These are phyloP conservation scores for Ephialtes manifestator DNA, from an alignment of 2,888 invertebrate species.

Conservation along the genomic window DNA sequence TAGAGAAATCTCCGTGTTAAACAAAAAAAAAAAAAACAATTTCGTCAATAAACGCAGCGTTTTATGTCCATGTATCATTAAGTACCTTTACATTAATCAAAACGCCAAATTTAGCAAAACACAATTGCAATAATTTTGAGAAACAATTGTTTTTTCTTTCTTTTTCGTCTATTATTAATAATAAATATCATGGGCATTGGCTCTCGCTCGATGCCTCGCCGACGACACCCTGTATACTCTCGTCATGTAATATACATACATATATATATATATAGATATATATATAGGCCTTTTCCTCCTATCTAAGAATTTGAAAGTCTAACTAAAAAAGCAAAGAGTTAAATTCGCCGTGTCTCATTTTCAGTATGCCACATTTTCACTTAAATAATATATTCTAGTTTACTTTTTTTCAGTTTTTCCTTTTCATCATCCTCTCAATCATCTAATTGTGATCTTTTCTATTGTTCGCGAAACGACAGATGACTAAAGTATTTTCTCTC, in stretches of 20 bases:
- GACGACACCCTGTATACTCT: slow-evolving; percentile 53
- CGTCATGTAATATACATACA: slow-evolving; percentile 51
- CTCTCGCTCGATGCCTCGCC: slow-evolving; percentile 32
- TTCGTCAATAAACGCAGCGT: neutral
- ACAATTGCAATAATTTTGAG: neutral
- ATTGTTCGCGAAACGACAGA: slow-evolving; percentile 34
- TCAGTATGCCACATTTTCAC: slow-evolving; percentile 41
- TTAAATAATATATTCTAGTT: slow-evolving; percentile 34
- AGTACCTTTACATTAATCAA: neutral
- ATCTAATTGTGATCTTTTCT: slow-evolving; percentile 42
- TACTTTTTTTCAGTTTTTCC: slow-evolving; percentile 13
- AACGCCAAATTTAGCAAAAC: neutral
- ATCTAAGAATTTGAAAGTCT: slow-evolving; percentile 83
- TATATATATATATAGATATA: slow-evolving; percentile 17
- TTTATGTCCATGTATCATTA: neutral
- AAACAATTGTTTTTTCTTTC: neutral
- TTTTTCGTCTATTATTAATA: slow-evolving; percentile 2
- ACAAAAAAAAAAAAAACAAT: slow-evolving; percentile 2
- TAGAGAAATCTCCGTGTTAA: slow-evolving; percentile 12
- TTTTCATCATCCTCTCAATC: slow-evolving; percentile 33
- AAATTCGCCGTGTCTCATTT: slow-evolving; percentile 67
- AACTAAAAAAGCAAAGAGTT: slow-evolving; percentile 80
- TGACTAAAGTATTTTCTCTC: slow-evolving; percentile 23
- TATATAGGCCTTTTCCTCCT: slow-evolving; percentile 82
- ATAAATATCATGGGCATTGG: neutral